Conservation (phyloP, 2,888 invertebrate species). For the Macaria notata region DNA sequence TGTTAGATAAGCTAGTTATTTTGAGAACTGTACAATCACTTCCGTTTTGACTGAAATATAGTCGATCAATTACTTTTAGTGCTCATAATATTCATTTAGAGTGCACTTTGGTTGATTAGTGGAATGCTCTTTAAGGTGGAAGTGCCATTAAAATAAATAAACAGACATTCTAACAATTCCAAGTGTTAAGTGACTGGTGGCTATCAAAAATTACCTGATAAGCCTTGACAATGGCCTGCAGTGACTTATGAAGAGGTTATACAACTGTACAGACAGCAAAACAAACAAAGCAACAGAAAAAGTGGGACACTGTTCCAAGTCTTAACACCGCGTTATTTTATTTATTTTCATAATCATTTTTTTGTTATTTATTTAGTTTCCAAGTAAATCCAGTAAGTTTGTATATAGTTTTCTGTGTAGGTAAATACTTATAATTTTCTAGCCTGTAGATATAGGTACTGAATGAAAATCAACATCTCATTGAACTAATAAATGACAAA, state of each 20-base stretch:
- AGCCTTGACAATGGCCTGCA: constrained; percentile 64
- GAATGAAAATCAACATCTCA: no score
- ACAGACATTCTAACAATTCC: constrained; percentile 71
- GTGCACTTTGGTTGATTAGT: constrained; percentile 73
- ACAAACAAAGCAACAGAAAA: constrained; percentile 7
- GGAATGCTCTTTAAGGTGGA: constrained; percentile 72
- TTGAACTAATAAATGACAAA: no score
- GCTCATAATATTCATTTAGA: constrained; percentile 77
- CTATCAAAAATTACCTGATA: constrained; percentile 82
- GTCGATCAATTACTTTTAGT: constrained; percentile 67
- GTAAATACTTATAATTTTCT: no score
- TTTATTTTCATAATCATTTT: no score
- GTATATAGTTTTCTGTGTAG: no score
- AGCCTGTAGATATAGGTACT: no score
- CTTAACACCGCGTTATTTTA: no score
- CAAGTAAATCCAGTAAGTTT: no score
- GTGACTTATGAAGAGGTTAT: constrained; percentile 81
- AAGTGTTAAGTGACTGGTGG: constrained; percentile 79
- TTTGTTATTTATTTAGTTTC: no score
- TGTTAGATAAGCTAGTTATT: no score
- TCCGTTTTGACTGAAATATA: constrained; percentile 23
- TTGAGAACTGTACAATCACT: not conserved
- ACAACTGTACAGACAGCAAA: constrained; percentile 26
- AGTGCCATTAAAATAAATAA: constrained; percentile 78
- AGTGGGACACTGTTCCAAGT: not conserved